These are phyloP conservation scores for Bimastos eiseni DNA, from an alignment of 2,888 invertebrate species.

Conservation along the genomic window DNA sequence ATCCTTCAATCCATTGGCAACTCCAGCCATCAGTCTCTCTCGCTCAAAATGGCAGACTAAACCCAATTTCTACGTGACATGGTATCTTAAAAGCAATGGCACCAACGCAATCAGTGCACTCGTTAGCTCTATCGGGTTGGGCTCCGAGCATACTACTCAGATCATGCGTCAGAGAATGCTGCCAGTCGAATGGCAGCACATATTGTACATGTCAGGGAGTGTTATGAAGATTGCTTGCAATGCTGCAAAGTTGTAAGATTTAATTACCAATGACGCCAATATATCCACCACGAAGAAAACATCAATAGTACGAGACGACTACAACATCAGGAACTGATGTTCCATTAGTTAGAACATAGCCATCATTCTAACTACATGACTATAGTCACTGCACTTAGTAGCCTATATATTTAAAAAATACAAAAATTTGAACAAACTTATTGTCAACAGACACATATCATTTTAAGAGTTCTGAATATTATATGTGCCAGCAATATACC, in stretches of 20 bases:
- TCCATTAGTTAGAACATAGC: not conserved
- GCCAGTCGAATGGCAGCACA: not conserved
- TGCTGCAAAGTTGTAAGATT: not conserved
- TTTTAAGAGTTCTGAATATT: not conserved
- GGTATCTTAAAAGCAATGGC: not conserved
- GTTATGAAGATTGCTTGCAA: not conserved
- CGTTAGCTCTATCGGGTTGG: not conserved
- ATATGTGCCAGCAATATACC: not conserved
- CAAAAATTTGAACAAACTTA: not conserved
- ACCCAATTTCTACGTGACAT: slow-evolving; percentile 13
- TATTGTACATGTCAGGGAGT: not conserved
- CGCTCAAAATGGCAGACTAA: not conserved
- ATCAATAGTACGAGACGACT: not conserved
- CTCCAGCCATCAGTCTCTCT: not conserved
- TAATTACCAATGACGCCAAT: not conserved
- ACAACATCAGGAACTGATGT: too few relatives aligned
- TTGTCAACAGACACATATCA: not conserved
- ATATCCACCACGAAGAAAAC: not conserved
- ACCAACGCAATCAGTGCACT: not conserved
- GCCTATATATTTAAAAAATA: not conserved
- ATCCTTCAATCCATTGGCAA: not conserved
- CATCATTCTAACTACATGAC: not conserved
- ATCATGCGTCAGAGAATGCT: too few relatives aligned
- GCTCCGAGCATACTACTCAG: not conserved
- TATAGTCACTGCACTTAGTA: not conserved